Percentiles rank a stretch among this genome's conserved stretches.
Evolutionary conservation across 2,113 vertebrate genomes (phyloP).

Genomic region (Indicator indicator): DNA sequence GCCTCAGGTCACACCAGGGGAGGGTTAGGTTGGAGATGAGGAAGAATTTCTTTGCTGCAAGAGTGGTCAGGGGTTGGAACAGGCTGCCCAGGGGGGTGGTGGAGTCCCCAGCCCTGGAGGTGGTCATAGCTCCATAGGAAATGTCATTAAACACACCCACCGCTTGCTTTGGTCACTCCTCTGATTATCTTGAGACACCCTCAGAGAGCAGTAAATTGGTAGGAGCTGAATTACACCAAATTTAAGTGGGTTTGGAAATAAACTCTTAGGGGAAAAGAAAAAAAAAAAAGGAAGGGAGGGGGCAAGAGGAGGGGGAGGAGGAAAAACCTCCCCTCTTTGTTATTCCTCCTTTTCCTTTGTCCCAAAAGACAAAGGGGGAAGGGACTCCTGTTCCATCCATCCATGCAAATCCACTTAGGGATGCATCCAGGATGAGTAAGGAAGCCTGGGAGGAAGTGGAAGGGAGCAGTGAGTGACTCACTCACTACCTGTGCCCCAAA

Average conservation of each 20-base stretch:
- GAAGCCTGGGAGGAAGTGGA: not conserved
- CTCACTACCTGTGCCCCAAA: not conserved
- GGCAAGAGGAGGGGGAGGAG: too few species aligned
- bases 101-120: too few species aligned
- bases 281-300: not conserved
- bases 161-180: slow-evolving; percentile 10
- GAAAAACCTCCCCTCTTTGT: not conserved
- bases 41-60: too few species aligned
- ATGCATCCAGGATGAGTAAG: not conserved
- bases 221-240: not conserved
- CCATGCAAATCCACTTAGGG: slow-evolving; percentile 14
- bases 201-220: not conserved
- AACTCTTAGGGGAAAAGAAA: not conserved
- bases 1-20: too few species aligned
- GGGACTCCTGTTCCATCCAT: not conserved
- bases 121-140: not conserved
- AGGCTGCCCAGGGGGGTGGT: too few species aligned
- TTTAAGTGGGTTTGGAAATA: slow-evolving; percentile 42
- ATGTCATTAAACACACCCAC: slow-evolving; percentile 11
- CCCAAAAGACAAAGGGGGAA: not conserved
- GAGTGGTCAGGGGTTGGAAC: too few species aligned
- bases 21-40: too few species aligned
- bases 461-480: not conserved
- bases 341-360: not conserved
- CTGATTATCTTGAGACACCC: slow-evolving; percentile 22